Conservation (phyloP, 1,140 invertebrate species). For the Ctenoplectra terminalis region DNA sequence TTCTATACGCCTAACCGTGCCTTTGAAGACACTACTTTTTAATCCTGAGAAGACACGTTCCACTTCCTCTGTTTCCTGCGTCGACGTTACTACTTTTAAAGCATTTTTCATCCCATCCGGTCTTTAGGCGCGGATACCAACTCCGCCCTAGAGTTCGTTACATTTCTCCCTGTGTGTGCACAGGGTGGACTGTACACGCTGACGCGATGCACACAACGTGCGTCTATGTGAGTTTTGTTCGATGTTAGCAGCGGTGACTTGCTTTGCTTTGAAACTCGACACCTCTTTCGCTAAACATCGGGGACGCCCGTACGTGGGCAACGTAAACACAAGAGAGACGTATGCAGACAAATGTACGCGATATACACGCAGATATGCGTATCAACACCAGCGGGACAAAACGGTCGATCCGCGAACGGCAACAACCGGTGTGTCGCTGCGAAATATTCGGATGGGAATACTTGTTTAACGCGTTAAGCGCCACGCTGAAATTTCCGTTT, state of each 20-base stretch:
- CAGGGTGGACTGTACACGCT: neutral
- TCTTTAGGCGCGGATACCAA: neutral
- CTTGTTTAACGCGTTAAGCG: neutral
- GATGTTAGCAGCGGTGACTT: constrained; percentile 14
- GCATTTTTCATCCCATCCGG: constrained; percentile 22
- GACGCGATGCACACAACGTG: neutral
- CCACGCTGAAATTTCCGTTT: neutral
- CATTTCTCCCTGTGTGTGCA: neutral
- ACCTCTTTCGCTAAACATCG: constrained; percentile 49
- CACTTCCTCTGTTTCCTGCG: constrained; percentile 15
- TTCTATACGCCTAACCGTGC: neutral
- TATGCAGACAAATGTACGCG: constrained; percentile 21
- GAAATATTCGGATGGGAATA: neutral
- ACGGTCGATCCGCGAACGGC: neutral
- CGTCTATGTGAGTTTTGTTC: neutral
- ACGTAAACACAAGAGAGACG: constrained; percentile 33
- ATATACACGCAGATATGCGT: constrained; percentile 27
- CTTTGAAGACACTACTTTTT: neutral
- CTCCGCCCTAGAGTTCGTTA: constrained; percentile 1
- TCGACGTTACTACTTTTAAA: constrained; percentile 10
- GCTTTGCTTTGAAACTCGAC: constrained; percentile 50
- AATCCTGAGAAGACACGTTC: constrained; percentile 15
- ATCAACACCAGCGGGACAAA: constrained; percentile 11
- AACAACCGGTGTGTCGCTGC: neutral
- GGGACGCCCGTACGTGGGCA: constrained; percentile 37